Evolutionary conservation across 2,113 vertebrate species (phyloP).

Genomic region (Ageneiosus marmoratus): DNA sequence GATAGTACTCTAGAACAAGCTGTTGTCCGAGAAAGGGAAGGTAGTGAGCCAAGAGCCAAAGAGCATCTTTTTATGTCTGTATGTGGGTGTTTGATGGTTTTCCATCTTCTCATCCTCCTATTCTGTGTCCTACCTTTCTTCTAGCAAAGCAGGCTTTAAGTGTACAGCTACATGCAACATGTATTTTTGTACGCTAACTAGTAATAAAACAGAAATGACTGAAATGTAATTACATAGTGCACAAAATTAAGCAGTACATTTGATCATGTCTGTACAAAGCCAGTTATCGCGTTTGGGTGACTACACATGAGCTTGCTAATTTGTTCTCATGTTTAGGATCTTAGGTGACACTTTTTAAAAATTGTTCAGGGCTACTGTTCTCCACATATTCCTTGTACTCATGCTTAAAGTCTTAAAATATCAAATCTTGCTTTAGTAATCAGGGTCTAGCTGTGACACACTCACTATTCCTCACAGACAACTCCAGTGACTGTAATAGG

Average conservation of each 20-base stretch:
- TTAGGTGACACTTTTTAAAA: conserved; percentile 39
- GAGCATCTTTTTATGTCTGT: conserved; percentile 33
- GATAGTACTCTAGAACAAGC: conserved; percentile 55
- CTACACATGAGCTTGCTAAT: not conserved
- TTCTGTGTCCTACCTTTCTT: not conserved
- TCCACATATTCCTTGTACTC: conserved; percentile 54
- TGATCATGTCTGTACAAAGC: not conserved
- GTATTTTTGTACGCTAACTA: not conserved
- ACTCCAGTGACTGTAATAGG: conserved; percentile 71
- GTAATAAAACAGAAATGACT: not conserved
- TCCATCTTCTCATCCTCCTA: conserved; percentile 2
- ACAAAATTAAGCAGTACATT: conserved; percentile 2
- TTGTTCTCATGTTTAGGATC: not conserved
- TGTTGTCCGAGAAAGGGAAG: conserved; percentile 50
- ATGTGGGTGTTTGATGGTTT: conserved; percentile 45
- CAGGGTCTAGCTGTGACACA: conserved; percentile 39
- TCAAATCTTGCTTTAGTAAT: conserved; percentile 60
- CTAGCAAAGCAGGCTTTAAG: not conserved
- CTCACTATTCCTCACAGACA: conserved; percentile 51
- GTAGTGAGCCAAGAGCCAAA: conserved; percentile 13
- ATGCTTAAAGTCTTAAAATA: conserved; percentile 63
- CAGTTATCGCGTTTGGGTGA: not conserved
- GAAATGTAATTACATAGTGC: not conserved
- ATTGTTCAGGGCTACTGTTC: conserved; percentile 55
- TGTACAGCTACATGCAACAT: not conserved